A percentile compares a stretch with the other conserved stretches of the same genome.
phyloP scores from a whole-genome alignment of 2,797 vertebrate genomes.

The Enteromius argenteus region DNA sequence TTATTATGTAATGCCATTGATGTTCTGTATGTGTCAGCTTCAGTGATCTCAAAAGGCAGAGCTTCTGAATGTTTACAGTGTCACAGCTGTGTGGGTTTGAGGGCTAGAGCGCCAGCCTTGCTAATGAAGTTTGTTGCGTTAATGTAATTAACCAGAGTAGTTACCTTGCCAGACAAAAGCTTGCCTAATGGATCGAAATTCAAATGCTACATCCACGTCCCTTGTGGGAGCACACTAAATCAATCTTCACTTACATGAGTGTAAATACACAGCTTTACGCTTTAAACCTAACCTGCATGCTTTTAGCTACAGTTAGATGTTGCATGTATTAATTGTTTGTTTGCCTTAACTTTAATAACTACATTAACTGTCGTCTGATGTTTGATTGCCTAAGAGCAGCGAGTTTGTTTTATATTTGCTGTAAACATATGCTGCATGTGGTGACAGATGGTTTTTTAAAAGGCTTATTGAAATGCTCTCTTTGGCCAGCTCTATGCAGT shows the following conservation, averaged over 20 bases:
- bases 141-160: conserved; percentile 78
- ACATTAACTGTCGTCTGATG: not conserved
- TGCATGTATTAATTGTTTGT: not conserved
- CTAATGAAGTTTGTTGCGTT: conserved; percentile 74
- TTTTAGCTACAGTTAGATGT: conserved; percentile 10
- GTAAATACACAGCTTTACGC: conserved; percentile 34
- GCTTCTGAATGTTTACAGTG: conserved; percentile 37
- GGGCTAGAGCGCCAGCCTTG: conserved; percentile 46
- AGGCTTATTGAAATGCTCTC: conserved; percentile 45
- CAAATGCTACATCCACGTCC: conserved; percentile 68
- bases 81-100: conserved; percentile 25
- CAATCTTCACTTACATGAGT: conserved; percentile 67
- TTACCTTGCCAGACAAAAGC: conserved; percentile 75
- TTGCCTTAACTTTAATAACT: not conserved
- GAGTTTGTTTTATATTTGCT: conserved; percentile 40
- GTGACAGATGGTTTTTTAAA: conserved; percentile 55
- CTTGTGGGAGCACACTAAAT: conserved; percentile 70
- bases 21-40: conserved; percentile 9
- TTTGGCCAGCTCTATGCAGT: conserved; percentile 45
- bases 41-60: not conserved
- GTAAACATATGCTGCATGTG: conserved; percentile 42
- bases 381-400: conserved; percentile 1
- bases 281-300: not conserved
- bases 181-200: conserved; percentile 73
- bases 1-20: conserved; percentile 13